These are phyloP conservation scores for Chrysolina oricalcia DNA, from an alignment of 2,888 invertebrate species.

Conservation along the genomic window DNA sequence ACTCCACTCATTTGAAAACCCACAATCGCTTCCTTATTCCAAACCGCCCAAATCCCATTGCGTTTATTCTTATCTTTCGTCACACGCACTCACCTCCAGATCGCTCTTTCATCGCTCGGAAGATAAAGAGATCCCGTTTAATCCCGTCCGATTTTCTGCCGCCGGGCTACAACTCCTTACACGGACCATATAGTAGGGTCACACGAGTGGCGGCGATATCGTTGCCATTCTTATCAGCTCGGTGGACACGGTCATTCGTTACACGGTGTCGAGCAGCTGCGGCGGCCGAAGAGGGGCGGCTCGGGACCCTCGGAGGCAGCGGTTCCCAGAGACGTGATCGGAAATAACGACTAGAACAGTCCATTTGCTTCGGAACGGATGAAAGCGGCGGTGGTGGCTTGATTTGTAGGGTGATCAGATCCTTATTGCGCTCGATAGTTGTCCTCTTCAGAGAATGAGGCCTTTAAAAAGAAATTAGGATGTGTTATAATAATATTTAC, in stretches of 20 bases:
- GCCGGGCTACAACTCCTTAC: conserved; percentile 8
- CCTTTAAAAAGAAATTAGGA: too few relatives aligned
- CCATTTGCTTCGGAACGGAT: conserved; percentile 61
- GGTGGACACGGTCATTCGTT: conserved; percentile 53
- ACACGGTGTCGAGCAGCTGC: conserved; percentile 55
- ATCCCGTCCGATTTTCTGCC: neutral
- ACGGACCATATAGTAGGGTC: conserved; percentile 37
- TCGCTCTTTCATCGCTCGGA: neutral
- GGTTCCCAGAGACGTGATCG: conserved; percentile 58
- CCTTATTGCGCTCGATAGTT: conserved; percentile 37
- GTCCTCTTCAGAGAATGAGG: neutral
- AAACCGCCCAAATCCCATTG: too few relatives aligned
- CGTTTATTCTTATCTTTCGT: too few relatives aligned
- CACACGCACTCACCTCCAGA: neutral
- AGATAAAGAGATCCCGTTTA: neutral
- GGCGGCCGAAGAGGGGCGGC: conserved; percentile 30
- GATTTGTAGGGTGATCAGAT: conserved; percentile 56
- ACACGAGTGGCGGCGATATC: conserved; percentile 47
- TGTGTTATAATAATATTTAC: too few relatives aligned
- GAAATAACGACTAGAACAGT: conserved; percentile 60
- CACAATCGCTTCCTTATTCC: too few relatives aligned
- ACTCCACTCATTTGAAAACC: too few relatives aligned
- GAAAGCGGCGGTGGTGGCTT: conserved; percentile 55
- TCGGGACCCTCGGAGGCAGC: conserved; percentile 38
- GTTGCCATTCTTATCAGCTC: conserved; percentile 55